phyloP scores from a whole-genome alignment of 2,113 vertebrate genomes.

The Ifrita kowaldi region DNA sequence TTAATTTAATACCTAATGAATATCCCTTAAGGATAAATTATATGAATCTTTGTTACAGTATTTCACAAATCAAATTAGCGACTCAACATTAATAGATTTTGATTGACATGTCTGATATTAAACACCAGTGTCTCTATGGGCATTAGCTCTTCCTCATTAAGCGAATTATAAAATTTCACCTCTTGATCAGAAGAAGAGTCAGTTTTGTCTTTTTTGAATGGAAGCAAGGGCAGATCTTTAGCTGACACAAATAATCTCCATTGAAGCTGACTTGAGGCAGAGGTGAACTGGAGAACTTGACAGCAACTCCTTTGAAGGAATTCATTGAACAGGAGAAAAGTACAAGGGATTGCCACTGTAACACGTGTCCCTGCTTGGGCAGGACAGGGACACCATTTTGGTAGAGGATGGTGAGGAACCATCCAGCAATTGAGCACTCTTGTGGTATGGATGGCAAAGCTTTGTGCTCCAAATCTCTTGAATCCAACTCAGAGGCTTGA shows the following conservation, averaged over 20 bases:
- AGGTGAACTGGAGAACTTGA: background rate
- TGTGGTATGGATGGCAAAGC: background rate
- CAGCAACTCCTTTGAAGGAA: background rate
- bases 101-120: slow-evolving; percentile 54
- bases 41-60: slow-evolving; percentile 43
- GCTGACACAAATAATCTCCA: background rate
- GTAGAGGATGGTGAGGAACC: background rate
- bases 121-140: slow-evolving; percentile 13
- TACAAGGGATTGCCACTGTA: background rate
- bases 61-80: slow-evolving; percentile 59
- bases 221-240: background rate
- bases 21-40: slow-evolving; percentile 58
- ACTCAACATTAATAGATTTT: slow-evolving; percentile 54
- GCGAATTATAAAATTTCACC: slow-evolving; percentile 12
- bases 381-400: background rate
- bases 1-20: slow-evolving; percentile 38
- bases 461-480: background rate
- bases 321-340: background rate
- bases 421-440: background rate
- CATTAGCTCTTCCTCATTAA: background rate
- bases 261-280: background rate
- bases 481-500: background rate
- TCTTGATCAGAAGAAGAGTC: background rate
- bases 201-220: background rate
- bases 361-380: background rate